phyloP scores from a whole-genome alignment of 2,797 vertebrate species.

The Channallabes apus region DNA sequence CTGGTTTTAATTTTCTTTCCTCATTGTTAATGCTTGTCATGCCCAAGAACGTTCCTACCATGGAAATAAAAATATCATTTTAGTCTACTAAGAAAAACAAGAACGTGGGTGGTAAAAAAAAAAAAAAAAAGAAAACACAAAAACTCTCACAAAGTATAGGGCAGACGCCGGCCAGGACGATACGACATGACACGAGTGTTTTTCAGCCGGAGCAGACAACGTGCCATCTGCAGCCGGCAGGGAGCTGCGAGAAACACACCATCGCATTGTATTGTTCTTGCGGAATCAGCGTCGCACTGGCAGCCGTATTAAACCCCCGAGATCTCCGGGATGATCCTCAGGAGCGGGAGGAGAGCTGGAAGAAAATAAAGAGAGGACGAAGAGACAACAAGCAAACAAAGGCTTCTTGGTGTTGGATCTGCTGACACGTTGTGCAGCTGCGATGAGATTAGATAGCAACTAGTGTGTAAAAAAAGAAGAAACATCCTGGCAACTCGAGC shows the following conservation, averaged over 20 bases:
- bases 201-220: constrained; percentile 73
- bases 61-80: not conserved
- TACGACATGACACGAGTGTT: constrained; percentile 52
- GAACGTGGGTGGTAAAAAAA: constrained; percentile 40
- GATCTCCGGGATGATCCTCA: constrained; percentile 67
- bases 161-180: constrained; percentile 35
- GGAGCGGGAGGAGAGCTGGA: constrained; percentile 48
- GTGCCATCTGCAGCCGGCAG: constrained; percentile 77
- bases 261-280: constrained; percentile 80
- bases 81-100: not conserved
- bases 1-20: not conserved
- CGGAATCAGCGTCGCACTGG: constrained; percentile 73
- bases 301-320: constrained; percentile 73
- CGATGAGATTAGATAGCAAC: constrained; percentile 60
- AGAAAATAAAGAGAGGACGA: not conserved
- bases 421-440: constrained; percentile 64
- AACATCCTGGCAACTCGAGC: not conserved
- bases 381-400: constrained; percentile 46
- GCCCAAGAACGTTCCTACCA: not conserved
- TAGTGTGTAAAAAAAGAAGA: constrained; percentile 46
- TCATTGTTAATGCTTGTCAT: not conserved
- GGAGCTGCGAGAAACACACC: constrained; percentile 73
- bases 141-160: constrained; percentile 44
- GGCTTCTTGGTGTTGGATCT: constrained; percentile 56
- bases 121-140: constrained; percentile 34